A percentile compares a stretch with the other conserved stretches of the same genome.
phyloP scores from a whole-genome alignment of 2,888 invertebrate genomes.

The Lasioglossum oenotherae region DNA sequence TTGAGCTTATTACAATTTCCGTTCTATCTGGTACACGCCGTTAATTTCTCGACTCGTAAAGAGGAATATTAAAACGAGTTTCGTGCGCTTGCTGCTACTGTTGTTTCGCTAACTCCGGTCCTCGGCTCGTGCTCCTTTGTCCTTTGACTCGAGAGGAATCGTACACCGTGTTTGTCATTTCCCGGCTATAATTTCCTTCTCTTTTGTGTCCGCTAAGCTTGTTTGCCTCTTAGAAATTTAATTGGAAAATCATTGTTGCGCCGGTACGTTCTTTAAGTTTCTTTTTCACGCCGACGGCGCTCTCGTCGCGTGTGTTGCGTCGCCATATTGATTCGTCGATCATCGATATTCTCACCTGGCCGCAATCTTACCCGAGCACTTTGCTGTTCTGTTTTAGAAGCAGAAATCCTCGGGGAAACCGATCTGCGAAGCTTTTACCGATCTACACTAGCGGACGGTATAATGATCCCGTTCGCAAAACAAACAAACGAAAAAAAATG shows the following conservation, averaged over 20 bases:
- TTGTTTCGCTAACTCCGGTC: background rate
- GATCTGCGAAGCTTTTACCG: slow-evolving; percentile 83
- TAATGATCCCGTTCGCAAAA: slow-evolving; percentile 61
- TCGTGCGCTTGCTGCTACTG: background rate
- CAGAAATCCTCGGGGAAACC: slow-evolving; percentile 82
- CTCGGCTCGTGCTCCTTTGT: background rate
- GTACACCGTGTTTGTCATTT: background rate
- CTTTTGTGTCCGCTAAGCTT: background rate
- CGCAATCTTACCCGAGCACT: slow-evolving; percentile 68
- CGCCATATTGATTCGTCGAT: slow-evolving; percentile 37
- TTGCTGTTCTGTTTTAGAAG: slow-evolving; percentile 80
- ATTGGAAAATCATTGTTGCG: background rate
- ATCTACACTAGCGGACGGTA: slow-evolving; percentile 79
- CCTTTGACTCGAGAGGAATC: slow-evolving; percentile 5
- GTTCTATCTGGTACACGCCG: background rate
- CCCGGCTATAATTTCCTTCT: background rate
- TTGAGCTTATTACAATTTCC: slow-evolving; percentile 4
- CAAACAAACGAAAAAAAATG: slow-evolving; percentile 10
- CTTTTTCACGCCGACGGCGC: background rate
- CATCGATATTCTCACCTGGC: slow-evolving; percentile 24
- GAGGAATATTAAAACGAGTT: slow-evolving; percentile 10
- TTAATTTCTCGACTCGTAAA: background rate
- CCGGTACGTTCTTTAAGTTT: background rate
- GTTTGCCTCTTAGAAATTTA: slow-evolving; percentile 1
- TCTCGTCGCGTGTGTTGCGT: background rate